phyloP scores from a whole-genome alignment of 2,888 invertebrate genomes.

The Aphidius colemani region DNA sequence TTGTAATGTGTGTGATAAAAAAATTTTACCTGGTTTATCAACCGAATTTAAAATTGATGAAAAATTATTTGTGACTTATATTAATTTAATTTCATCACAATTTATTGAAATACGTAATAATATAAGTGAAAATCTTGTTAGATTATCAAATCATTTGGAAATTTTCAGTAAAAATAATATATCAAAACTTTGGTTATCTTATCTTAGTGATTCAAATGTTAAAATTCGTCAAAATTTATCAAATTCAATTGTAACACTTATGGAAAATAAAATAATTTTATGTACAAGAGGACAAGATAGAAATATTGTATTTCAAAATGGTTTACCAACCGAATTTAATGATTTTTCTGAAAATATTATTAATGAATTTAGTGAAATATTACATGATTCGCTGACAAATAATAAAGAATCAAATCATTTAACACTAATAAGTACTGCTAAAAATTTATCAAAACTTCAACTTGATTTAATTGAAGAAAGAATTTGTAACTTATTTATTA shows the following conservation, averaged over 20 bases:
- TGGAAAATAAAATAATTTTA: conserved; percentile 53
- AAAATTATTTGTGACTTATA: conserved; percentile 45
- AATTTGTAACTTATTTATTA: conserved; percentile 67
- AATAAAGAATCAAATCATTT: conserved; percentile 65
- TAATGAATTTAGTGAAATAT: conserved; percentile 46
- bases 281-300: conserved; percentile 50
- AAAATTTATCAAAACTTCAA: conserved; percentile 60
- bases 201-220: conserved; percentile 52
- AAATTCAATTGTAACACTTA: conserved; percentile 48
- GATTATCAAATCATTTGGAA: conserved; percentile 58
- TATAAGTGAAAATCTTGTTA: conserved; percentile 56
- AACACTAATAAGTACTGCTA: conserved; percentile 63
- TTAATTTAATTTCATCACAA: conserved; percentile 44
- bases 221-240: conserved; percentile 54
- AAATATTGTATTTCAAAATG: conserved; percentile 28
- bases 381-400: conserved; percentile 58
- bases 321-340: conserved; percentile 47
- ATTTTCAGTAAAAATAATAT: conserved; percentile 56
- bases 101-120: conserved; percentile 47
- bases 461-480: conserved; percentile 55
- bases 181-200: conserved; percentile 57
- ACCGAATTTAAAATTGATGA: conserved; percentile 33
- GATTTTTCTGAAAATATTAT: conserved; percentile 61
- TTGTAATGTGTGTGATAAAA: conserved; percentile 30
- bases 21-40: conserved; percentile 15